Evolutionary conservation across 1,140 invertebrate species (phyloP), one percentile per base, ranked within the genome.

Genomic region (Listronotus bonariensis): DNA sequence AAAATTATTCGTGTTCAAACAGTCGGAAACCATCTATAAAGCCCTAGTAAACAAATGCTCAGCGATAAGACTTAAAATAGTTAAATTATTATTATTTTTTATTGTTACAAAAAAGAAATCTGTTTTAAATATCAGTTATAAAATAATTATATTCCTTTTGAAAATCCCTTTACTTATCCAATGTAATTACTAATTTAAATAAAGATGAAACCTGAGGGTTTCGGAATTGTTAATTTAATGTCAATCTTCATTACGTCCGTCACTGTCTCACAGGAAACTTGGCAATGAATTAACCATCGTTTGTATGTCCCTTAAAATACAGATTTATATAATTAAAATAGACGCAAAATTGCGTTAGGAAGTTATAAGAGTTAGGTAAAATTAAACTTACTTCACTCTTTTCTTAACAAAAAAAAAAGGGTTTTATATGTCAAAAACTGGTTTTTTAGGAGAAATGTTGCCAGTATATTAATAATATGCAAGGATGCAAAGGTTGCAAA

Each of bases 241-340:
- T 57, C 55, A 57, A 38, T 57, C 55, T 46, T 57, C 55, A 57
- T 57, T 57, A 45, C 55, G 55, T 31, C 12, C 42, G 40, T 38
- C 55, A 34, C 12, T 26, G 26, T 42, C 38, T 17, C 18, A n/a
- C 42, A 42, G 55, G 42, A 57, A 34, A 11, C 34, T 46, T 18
- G 55, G 26, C 55, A 57, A 57, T 46, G 31, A 57, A 57, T 57
- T 57, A 57, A 20, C 55, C 17, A 57, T 57, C 55, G 32, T 41
- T 57, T 31, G 32, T 14, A 26, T 38, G 49, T 14, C 49, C 49
- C 49, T n/a, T 36, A 17, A 52, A 52, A 11, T 55, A 14, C 14
- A 36, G 53, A 42, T 40, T 55, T 55, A 55, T 42, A 42, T 55
- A n/a, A 55, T 55, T 55, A 55, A 26, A 55, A 14, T 55, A 17